Evolutionary conservation across 2,888 invertebrate genomes (phyloP).

Genomic region (Carabus problematicus): DNA sequence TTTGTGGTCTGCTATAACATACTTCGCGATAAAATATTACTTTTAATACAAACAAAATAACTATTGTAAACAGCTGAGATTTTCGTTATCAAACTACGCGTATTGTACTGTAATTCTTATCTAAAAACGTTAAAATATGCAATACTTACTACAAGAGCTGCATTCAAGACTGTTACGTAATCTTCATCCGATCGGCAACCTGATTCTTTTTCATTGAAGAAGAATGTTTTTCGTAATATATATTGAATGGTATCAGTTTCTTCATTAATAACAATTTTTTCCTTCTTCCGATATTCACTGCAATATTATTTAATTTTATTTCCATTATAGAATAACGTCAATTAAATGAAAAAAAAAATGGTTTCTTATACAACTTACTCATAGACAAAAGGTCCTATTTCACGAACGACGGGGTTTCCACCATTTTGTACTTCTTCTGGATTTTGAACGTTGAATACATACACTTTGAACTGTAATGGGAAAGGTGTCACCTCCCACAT

Average conservation of each 20-base stretch:
- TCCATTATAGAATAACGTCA: neutral
- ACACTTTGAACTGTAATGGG: constrained; percentile 64
- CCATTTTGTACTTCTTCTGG: constrained; percentile 64
- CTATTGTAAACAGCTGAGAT: too few relatives aligned
- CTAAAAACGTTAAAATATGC: constrained; percentile 21
- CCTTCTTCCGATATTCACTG: constrained; percentile 49
- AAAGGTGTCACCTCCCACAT: constrained; percentile 68
- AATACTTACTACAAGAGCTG: constrained; percentile 64
- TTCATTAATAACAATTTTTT: constrained; percentile 52
- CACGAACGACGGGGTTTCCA: constrained; percentile 63
- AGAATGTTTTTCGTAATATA: constrained; percentile 61
- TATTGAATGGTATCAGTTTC: constrained; percentile 66
- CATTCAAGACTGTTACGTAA: constrained; percentile 64
- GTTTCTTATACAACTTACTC: constrained; percentile 59
- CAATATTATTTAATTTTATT: constrained; percentile 5
- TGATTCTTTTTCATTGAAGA: constrained; percentile 63
- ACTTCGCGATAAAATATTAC: neutral
- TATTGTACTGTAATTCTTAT: neutral
- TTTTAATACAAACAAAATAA: constrained; percentile 7
- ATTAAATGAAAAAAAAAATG: neutral
- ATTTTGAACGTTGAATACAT: constrained; percentile 68
- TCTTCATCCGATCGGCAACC: constrained; percentile 61
- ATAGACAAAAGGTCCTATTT: constrained; percentile 70
- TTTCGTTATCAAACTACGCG: too few relatives aligned
- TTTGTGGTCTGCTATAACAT: too few relatives aligned